Evolutionary conservation across 2,113 vertebrate species (phyloP).

Genomic region (Petrocephalus zakoni): DNA sequence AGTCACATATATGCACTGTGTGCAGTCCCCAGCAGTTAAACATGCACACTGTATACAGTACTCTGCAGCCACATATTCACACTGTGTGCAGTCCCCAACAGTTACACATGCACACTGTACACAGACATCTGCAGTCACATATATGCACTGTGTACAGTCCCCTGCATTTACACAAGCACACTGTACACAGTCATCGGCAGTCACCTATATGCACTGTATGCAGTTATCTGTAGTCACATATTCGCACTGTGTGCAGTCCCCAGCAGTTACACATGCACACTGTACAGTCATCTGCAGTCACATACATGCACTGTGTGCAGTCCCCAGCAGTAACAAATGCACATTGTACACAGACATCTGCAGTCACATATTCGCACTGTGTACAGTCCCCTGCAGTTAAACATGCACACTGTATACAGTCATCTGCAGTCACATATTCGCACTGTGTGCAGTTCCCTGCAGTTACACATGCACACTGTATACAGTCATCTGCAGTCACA

Average conservation of each 20-base stretch:
- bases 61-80: too few relatives aligned
- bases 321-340: neutral
- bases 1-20: too few relatives aligned
- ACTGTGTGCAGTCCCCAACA: neutral
- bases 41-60: too few relatives aligned
- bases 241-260: too few relatives aligned
- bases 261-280: neutral
- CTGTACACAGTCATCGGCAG: neutral
- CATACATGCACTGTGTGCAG: neutral
- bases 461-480: too few relatives aligned
- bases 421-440: too few relatives aligned
- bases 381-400: too few relatives aligned
- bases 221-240: neutral
- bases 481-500: too few relatives aligned
- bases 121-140: too few relatives aligned
- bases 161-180: neutral
- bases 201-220: neutral
- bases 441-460: too few relatives aligned
- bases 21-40: neutral
- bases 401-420: too few relatives aligned
- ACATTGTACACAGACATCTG: neutral
- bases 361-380: too few relatives aligned
- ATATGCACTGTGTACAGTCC: neutral
- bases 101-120: neutral
- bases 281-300: neutral